Base-by-base conservation (phyloP, 2,888 invertebrate genomes). In the Clistopyga incitator region DNA sequence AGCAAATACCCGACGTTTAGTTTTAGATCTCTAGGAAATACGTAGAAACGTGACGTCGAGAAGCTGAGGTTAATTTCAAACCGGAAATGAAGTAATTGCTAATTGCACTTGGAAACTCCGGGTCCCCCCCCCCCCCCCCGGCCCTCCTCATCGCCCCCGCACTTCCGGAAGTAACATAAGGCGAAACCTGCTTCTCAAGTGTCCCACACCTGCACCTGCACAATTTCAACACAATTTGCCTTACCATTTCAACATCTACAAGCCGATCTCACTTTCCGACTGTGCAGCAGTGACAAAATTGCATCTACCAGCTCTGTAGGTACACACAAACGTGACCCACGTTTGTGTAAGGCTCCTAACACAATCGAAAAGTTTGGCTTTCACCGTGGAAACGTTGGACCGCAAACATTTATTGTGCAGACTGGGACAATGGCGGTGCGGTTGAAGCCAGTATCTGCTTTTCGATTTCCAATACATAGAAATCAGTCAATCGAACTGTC, bases 101-200 rank as follows among this genome's bases (percentile, higher is more conserved):
- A 82, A 85, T 85, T 85, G 82, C 82, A 80, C 82, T 82, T 68
- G 64, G 68, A 71, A 84, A 79, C 81, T 77, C 74, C 15, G 34
- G 15, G 23, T 23, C 13, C 61, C 15, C n/a, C n/a, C 18, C 25
- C 6, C 59, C 20, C 25, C 13, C 23, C 15, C 25, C 64, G n/a
- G n/a, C n/a, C n/a, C n/a, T n/a, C 15, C 45, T n/a, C 4, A 29
- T 29, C 4, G 29, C 29, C n/a, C 13, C 52, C 70, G 65, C 56
- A 81, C 47, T 61, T 38, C 71, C 64, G 71, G 70, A 42, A 71
- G 52, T 71, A 64, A 78, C 64, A 50, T 38, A 71, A 18, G 67
- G 38, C 61, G 25, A 50, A 52, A 64, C 42, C 64, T 29, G 52
- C n/a, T 54, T 78, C 70, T 71, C 25, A 6, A 50, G 61, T 50